Conservation (phyloP, 2,888 invertebrate species). For the Melipona beecheii region DNA sequence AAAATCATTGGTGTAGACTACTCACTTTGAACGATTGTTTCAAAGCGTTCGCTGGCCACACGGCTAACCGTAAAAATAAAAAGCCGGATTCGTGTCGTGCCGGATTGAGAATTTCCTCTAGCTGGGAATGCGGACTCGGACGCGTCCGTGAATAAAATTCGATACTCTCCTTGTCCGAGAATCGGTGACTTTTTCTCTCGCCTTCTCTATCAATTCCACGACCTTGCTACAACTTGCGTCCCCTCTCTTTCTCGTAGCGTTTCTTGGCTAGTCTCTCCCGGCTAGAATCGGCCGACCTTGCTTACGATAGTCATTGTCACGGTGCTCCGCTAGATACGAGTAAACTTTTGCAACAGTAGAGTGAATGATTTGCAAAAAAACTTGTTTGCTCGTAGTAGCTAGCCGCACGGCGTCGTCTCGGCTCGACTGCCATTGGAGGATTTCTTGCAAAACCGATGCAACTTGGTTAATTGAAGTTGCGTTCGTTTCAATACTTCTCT, state of each 20-base stretch:
- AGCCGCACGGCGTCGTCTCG: not conserved
- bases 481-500: no score
- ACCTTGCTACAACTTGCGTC: conserved; percentile 23
- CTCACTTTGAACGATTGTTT: not conserved
- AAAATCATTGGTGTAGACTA: no score
- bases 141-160: conserved; percentile 12
- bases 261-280: conserved; percentile 29
- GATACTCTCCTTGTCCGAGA: not conserved
- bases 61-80: conserved; percentile 8
- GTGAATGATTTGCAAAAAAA: conserved; percentile 51
- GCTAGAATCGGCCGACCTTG: conserved; percentile 59
- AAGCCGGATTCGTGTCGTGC: not conserved
- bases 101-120: not conserved
- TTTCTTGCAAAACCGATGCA: no score
- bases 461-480: no score
- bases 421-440: no score
- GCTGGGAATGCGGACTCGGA: not conserved
- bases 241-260: not conserved
- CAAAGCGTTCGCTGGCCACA: not conserved
- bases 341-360: conserved; percentile 14
- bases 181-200: conserved; percentile 27
- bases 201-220: conserved; percentile 8
- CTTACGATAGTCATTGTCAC: conserved; percentile 59
- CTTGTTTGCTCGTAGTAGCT: conserved; percentile 42
- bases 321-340: conserved; percentile 46